Conservation (phyloP, 2,797 vertebrate genomes). For the Sebastes cheni region DNA sequence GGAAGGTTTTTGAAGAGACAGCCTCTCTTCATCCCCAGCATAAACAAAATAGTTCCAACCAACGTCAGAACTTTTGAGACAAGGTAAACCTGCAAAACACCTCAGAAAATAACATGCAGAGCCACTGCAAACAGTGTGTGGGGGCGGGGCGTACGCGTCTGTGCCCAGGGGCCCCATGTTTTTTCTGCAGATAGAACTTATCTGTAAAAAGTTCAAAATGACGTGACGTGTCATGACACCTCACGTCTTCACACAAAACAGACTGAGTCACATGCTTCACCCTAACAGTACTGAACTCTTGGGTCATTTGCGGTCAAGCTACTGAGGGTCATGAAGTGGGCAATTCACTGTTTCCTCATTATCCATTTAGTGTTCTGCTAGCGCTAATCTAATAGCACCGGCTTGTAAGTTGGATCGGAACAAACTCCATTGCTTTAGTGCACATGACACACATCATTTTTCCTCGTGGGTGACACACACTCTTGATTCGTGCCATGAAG, state of each 20-base stretch:
- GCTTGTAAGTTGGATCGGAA: neutral
- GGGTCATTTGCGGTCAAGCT: neutral
- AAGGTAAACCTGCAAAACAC: neutral
- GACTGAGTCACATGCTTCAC: neutral
- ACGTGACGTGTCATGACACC: neutral
- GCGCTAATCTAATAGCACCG: slow-evolving; percentile 15
- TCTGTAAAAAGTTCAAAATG: neutral
- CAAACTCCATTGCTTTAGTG: neutral
- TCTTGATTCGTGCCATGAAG: neutral
- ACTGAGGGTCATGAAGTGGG: neutral
- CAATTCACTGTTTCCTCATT: slow-evolving; percentile 13
- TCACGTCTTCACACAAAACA: neutral
- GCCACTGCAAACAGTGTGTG: neutral
- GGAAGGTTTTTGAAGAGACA: neutral
- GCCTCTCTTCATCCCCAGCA: neutral
- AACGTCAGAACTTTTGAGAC: neutral
- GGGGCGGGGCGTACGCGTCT: neutral
- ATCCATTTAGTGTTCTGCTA: neutral
- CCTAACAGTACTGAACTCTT: neutral
- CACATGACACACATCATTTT: neutral
- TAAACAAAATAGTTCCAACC: neutral
- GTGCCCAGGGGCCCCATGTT: neutral
- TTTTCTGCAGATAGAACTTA: neutral
- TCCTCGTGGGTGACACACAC: neutral
- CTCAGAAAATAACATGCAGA: neutral